Base-by-base conservation (phyloP, 2,113 vertebrate species). In the human region DNA sequence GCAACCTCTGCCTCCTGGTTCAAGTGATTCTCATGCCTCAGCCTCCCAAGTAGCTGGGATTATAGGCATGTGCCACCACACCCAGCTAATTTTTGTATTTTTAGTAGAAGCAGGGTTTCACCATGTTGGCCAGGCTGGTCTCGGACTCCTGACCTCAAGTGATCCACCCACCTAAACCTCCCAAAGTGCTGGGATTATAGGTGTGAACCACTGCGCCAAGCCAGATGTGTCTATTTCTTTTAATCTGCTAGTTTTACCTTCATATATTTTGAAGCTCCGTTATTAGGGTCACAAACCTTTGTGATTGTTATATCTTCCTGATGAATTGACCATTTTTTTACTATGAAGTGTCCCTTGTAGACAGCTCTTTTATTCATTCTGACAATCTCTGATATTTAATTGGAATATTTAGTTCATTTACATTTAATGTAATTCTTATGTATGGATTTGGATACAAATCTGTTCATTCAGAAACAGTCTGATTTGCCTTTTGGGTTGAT, bases 341-440 rank as follows among this genome's bases (percentile, higher is more conserved):
- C 82, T 72, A 43, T 87, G 78, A 82, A 89, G 40, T 94, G 17
- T 79, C 61, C 68, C 27, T 66, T 92, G 8, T 86, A 90, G 30
- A 57, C 17, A 57, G n/a, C 30, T 82, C 38, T 89, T 89, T 92
- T 73, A 75, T 68, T 16, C 25, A 76, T 92, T 70, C 22, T 82
- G 55, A 22, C 55, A 66, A 10, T 76, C 52, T 89, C 48, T 82
- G 76, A 57, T 45, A 66, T 93, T 96, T 89, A 83, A 76, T 89
- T 76, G 52, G 82, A 64, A 17, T n/a, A 3, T 75, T 88, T 96
- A 88, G 68, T 75, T 48, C 68, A 73, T 88, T 95, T 92, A 81
- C 23, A 32, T 78, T 78, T 90, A 38, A 52, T 48, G 23, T 84
- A 57, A 85, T 59, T 59, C 16, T 35, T 84, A 61, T n/a, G 11